Evolutionary conservation across 2,113 vertebrate species (phyloP), one percentile per base, ranked within the genome.

Genomic region (Dasyprocta punctata): DNA sequence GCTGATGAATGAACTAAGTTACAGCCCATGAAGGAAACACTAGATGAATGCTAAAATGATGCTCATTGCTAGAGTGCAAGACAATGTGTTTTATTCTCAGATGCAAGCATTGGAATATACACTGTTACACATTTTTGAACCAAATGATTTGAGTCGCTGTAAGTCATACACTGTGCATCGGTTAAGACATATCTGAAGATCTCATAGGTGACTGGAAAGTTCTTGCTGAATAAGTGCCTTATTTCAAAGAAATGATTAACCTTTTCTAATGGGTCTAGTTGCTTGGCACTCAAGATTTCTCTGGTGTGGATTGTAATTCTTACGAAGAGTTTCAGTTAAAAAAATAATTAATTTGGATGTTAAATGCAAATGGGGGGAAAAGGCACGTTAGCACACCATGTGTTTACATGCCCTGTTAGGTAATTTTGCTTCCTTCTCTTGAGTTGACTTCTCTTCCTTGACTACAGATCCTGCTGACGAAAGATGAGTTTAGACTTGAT

Each of bases 1-100:
- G 38, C 84, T 94, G 95, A 97, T 96, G 88, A 96, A 97, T 96
- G 87, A 96, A 90, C 78, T 89, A 95, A 87, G 83, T 81, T 88
- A 91, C 78, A 96, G 78, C 63, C 91, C 95, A 38, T 83, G 87
- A 85, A 96, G 89, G 28, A 89, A 12, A 7, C 12, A 69, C 81
- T 88, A 47, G 56, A 24, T 47, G 92, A 87, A 94, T 83, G 89
- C 52, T 67, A 82, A 97, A 56, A 89, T 38, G 73, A 61, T 47
- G 28, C 65, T 95, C 49, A 7, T 22, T 80, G 69, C 71, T 78
- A 36, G 33, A 94, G 60, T 77, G 65, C n/a, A 54, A 13, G 12
- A 49, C 58, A 92, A 44, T 33, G 6, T 7, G 14, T 44, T 96
- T 86, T 83, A 54, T 96, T 96, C 65, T 97, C 33, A 71, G 83